Base-by-base conservation (phyloP, 2,888 invertebrate genomes). In the Drosophila kokeensis region DNA sequence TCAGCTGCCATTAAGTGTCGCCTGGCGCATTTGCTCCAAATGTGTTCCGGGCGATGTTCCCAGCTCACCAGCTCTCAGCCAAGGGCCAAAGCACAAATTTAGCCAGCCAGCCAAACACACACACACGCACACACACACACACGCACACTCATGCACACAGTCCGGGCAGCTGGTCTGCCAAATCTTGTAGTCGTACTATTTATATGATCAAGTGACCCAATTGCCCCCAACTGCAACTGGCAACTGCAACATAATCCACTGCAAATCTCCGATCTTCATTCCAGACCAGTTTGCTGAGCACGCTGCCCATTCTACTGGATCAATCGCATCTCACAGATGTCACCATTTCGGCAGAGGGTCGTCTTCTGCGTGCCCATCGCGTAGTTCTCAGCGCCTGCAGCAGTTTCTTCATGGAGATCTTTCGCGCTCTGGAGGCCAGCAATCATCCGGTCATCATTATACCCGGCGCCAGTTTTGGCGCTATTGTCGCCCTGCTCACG, bases 321-420 rank as follows among this genome's bases (percentile, higher is more conserved):
- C 96, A 96, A 65, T 97, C 97, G 82, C 95, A 97, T 92, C 94
- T 97, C 87, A 96, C 97, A 64, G 97, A 98, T 93, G 97, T 98
- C 57, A 98, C 97, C 15, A 94, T 98, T 54, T 97, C 97, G 78
- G 97, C 97, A 7, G 97, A 96, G 83, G 97, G 97, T 29, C 95
- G 96, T 73, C 96, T 96, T n/a, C 94, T 98, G 80, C 96, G 96
- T 87, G 98, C 98, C 2, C 98, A 98, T 93, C 95, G 96, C 89
- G 95, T 98, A 60, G 96, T 98, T 59, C 94, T 98, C 66, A 98
- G 98, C 32, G 97, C 97, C 76, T 98, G 98, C 94, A 98, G 98
- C 93, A 96, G 96, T 82, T 98, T 98, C 94, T 98, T 98, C 93
- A 96, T 97, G 87, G 97, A 97, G 90, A 94, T 98, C 75, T 97